These are phyloP conservation scores for Cylindroiulus punctatus DNA, from an alignment of 2,888 invertebrate species.

Conservation along the genomic window DNA sequence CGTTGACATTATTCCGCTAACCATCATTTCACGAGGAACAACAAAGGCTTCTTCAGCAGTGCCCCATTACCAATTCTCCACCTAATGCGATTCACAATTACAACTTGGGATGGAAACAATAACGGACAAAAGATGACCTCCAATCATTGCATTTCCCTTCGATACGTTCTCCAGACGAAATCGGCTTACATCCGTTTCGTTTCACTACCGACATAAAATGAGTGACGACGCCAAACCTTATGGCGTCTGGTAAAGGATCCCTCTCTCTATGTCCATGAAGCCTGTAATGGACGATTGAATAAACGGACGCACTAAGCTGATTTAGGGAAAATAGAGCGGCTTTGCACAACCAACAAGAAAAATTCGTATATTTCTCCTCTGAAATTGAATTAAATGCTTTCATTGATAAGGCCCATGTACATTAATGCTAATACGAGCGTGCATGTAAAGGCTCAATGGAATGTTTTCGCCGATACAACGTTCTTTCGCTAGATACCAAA, in stretches of 20 bases:
- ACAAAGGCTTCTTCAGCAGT: slow-evolving; percentile 3
- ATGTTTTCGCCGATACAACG: too few species aligned
- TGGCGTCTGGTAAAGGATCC: background rate
- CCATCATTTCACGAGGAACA: background rate
- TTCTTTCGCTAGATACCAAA: too few species aligned
- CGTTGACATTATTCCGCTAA: background rate
- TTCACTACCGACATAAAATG: background rate
- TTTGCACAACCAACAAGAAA: too few species aligned
- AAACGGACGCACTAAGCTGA: too few species aligned
- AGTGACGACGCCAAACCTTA: background rate
- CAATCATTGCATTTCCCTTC: slow-evolving; percentile 31
- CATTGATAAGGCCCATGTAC: too few species aligned
- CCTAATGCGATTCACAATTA: slow-evolving; percentile 28
- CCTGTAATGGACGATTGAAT: too few species aligned
- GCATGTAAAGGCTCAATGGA: too few species aligned
- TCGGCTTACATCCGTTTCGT: slow-evolving; percentile 13
- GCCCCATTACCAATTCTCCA: background rate
- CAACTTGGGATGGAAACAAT: slow-evolving; percentile 27
- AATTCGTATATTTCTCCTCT: too few species aligned
- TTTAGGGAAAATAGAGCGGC: too few species aligned
- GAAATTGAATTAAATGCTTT: too few species aligned
- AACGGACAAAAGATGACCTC: slow-evolving; percentile 35
- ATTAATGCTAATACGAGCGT: too few species aligned
- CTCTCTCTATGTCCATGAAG: background rate
- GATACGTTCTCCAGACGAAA: background rate